Evolutionary conservation across 2,797 vertebrate species (phyloP).

Genomic region (Lates japonicus): DNA sequence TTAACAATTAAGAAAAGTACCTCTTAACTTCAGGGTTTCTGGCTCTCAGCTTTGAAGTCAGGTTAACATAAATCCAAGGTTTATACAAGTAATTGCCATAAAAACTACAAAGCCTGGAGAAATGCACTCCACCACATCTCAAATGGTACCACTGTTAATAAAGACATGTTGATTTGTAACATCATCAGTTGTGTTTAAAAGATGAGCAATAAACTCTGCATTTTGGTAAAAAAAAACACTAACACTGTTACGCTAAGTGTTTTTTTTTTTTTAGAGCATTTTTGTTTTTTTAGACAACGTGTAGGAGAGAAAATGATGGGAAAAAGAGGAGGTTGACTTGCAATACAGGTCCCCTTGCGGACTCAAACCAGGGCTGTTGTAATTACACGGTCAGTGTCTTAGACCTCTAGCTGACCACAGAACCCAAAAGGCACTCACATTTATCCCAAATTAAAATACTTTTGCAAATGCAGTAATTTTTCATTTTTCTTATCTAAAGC

Average conservation of each 20-base stretch:
- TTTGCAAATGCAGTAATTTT: too few species aligned
- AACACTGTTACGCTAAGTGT: too few species aligned
- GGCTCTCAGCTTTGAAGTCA: conserved; percentile 49
- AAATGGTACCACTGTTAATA: background rate
- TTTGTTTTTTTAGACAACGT: background rate
- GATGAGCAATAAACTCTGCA: background rate
- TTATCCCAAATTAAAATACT: too few species aligned
- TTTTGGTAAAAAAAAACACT: background rate
- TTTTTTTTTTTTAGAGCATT: background rate
- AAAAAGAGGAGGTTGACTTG: background rate
- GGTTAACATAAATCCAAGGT: conserved; percentile 43
- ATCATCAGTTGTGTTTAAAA: background rate
- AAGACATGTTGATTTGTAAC: background rate
- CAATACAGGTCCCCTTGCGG: background rate
- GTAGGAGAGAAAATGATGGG: background rate
- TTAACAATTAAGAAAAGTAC: conserved; percentile 47
- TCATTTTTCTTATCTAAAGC: too few species aligned
- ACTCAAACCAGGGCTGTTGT: background rate
- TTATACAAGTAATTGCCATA: conserved; percentile 17
- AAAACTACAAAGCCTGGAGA: conserved; percentile 4
- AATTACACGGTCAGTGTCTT: background rate
- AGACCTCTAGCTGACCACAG: background rate
- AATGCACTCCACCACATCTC: background rate
- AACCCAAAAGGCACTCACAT: too few species aligned
- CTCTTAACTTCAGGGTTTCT: conserved; percentile 34